Evolutionary conservation across 2,888 invertebrate genomes (phyloP).

Genomic region (Coleophora flavipennella): DNA sequence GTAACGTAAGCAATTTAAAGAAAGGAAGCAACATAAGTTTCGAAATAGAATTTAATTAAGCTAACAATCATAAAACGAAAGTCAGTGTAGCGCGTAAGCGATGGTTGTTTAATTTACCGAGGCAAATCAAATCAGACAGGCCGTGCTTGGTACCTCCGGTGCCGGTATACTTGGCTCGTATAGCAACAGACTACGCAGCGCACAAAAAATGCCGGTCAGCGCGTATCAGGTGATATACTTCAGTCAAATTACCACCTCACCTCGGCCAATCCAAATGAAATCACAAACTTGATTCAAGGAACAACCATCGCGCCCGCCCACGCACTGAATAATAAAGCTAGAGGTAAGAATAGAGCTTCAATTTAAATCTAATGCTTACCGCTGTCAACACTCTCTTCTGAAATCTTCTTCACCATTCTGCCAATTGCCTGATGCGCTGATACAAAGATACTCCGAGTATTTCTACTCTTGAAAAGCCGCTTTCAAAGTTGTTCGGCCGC

Average conservation of each 20-base stretch:
- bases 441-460: slow-evolving; percentile 58
- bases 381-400: slow-evolving; percentile 71
- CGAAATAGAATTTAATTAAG: neutral
- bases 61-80: neutral
- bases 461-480: slow-evolving; percentile 69
- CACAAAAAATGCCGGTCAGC: slow-evolving; percentile 24
- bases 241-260: slow-evolving; percentile 4
- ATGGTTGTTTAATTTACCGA: slow-evolving; percentile 5
- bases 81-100: slow-evolving; percentile 3
- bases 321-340: neutral
- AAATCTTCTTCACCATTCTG: slow-evolving; percentile 72
- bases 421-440: slow-evolving; percentile 50
- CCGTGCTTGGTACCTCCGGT: neutral
- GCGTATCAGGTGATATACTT: slow-evolving; percentile 13
- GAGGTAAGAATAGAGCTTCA: slow-evolving; percentile 4
- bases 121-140: neutral
- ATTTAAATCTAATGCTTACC: slow-evolving; percentile 40
- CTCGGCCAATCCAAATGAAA: slow-evolving; percentile 2
- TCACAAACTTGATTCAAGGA: too few species aligned
- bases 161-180: neutral
- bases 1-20: too few species aligned
- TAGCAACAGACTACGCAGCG: slow-evolving; percentile 29
- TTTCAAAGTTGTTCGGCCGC: slow-evolving; percentile 68
- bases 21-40: too few species aligned
- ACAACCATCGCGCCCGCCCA: slow-evolving; percentile 1